Evolutionary conservation across 2,113 vertebrate genomes (phyloP).

Genomic region (rabbit (Oryctolagus cuniculus)): DNA sequence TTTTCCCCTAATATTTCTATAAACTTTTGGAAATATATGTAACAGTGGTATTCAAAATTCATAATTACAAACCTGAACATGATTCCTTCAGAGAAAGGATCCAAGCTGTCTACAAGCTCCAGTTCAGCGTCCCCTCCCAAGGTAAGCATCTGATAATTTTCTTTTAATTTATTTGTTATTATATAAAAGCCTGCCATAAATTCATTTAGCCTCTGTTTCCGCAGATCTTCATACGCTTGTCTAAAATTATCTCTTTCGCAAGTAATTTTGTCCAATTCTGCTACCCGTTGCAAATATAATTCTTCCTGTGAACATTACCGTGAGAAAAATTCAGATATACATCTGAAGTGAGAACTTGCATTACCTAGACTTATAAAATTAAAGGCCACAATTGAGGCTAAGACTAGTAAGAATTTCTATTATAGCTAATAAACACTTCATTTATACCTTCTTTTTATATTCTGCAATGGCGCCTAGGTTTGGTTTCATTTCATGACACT

Average conservation of each 20-base stretch:
- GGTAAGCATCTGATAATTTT: conserved; percentile 99
- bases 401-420: background rate
- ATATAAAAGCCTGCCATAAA: conserved; percentile 98
- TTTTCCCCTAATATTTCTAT: no score
- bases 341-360: conserved; percentile 41
- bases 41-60: background rate
- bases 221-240: conserved; percentile 92
- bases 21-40: background rate
- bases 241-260: conserved; percentile 93
- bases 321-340: conserved; percentile 63
- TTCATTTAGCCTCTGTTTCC: conserved; percentile 96
- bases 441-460: conserved; percentile 94
- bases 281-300: conserved; percentile 95
- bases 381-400: conserved; percentile 16
- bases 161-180: conserved; percentile 98
- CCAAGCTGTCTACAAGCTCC: conserved; percentile 98
- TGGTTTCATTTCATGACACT: conserved; percentile 93
- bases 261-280: conserved; percentile 95
- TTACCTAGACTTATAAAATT: conserved; percentile 4
- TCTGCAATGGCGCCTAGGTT: conserved; percentile 95
- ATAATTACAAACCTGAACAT: conserved; percentile 93
- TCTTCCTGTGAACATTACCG: conserved; percentile 91
- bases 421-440: background rate
- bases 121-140: conserved; percentile 97
- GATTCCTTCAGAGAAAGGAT: conserved; percentile 99